Evolutionary conservation across 1,140 invertebrate species (phyloP), one percentile per base, ranked within the genome.

Genomic region (Cryptotermes secundus): DNA sequence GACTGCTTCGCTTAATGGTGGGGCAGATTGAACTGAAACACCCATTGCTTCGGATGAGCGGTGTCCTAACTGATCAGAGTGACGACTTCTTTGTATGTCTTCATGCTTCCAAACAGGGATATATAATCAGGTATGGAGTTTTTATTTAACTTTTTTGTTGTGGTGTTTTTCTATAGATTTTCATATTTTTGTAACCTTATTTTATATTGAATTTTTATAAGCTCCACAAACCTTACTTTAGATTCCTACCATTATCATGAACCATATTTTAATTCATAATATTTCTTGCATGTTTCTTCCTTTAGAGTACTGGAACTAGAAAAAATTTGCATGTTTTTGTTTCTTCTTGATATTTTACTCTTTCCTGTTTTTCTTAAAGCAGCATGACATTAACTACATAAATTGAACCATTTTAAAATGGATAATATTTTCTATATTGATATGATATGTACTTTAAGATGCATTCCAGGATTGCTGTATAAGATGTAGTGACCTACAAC

Each of bases 41-140:
- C 59, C 79, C 31, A 81, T 84, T 45, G 65, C 81, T 85, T 59
- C 81, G 82, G 82, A 79, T 80, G 81, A 53, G 79, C 35, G 84
- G 72, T 83, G 81, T 79, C 79, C 81, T 85, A 83, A 85, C 83
- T 42, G 83, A 79, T 84, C 79, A 80, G 80, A 85, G 80, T 84
- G 83, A 84, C 45, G 85, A 84, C 85, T 84, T 84, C 85, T 86
- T 86, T 86, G 53, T 86, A 79, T 86, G 81, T 86, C 85, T 86
- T 85, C 85, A 84, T 83, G 83, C 85, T 86, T 85, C 84, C 82
- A 59, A 83, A 42, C 36, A 81, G 83, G 85, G 83, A 84, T 72
- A 7, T 72, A 82, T 86, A 49, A 80, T 82, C 85, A 86, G 85
- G 85, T 86, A 86, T 86, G 85, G 85, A 83, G 59, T 72, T 72